Conservation (phyloP, 2,888 invertebrate genomes). For the Hybos culiciformis region DNA sequence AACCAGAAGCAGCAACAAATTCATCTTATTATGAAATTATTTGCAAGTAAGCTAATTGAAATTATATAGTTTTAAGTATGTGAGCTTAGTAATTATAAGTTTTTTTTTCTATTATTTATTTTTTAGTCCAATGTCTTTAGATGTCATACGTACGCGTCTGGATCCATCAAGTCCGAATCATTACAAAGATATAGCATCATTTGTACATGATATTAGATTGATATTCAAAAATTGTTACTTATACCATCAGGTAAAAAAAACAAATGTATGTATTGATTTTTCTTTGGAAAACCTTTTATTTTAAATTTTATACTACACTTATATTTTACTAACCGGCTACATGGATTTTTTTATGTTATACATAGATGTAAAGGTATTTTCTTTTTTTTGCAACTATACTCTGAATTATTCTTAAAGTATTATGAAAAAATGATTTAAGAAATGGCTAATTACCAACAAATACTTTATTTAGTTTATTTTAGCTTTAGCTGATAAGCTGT, state of each 20-base stretch:
- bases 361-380: too few species aligned
- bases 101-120: constrained; percentile 1
- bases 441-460: too few species aligned
- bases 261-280: too few species aligned
- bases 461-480: too few species aligned
- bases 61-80: background rate
- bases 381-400: too few species aligned
- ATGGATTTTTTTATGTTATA: background rate
- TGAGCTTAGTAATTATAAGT: background rate
- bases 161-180: constrained; percentile 56
- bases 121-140: constrained; percentile 65
- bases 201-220: constrained; percentile 66
- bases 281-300: too few species aligned
- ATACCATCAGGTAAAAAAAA: constrained; percentile 62
- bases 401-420: too few species aligned
- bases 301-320: too few species aligned
- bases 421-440: too few species aligned
- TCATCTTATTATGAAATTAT: constrained; percentile 34
- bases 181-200: constrained; percentile 60
- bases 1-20: constrained; percentile 62
- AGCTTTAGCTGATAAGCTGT: too few species aligned
- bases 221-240: constrained; percentile 79
- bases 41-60: constrained; percentile 25
- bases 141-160: constrained; percentile 66
- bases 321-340: too few species aligned